Evolutionary conservation across 2,113 vertebrate genomes (phyloP), one percentile per base, ranked within the genome.

Genomic region (Synchiropus splendidus): DNA sequence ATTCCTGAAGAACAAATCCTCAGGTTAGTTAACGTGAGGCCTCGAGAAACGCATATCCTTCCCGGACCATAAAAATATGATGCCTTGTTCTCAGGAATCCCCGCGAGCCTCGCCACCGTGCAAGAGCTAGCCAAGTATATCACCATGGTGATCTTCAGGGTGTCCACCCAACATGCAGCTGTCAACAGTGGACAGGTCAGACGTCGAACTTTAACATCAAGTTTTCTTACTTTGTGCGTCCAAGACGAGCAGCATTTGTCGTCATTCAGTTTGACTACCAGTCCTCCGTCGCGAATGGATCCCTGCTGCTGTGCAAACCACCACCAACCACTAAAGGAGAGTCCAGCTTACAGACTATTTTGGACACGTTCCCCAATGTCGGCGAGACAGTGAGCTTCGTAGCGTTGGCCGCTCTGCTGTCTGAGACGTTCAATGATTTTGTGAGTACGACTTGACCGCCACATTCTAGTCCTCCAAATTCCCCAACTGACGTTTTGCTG

Each of bases 1-100:
- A 2, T 81, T 87, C 13, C 60, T 86, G 14, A 65, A 58, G 18
- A 70, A 77, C 1, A 10, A 9, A 2, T n/a, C 40, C 12, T 42
- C 40, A 42, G 18, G 40, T 42, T 14, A 10, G 3, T 41, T 10
- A 2, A 1, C 2, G 9, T 21, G 6, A 8, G 3, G 17, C n/a
- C n/a, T n/a, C n/a, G n/a, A n/a, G n/a, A n/a, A n/a, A n/a, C n/a
- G n/a, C n/a, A n/a, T n/a, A n/a, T n/a, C n/a, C n/a, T n/a, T n/a
- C n/a, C n/a, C n/a, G 5, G 9, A 16, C 6, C 18, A 39, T 10
- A 16, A 16, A 10, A 10, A 10, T 16, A 10, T 14, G 16, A 12
- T 37, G 5, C 13, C 2, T 9, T 8, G n/a, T 27, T 9, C 15
- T 9, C 40, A 42, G 73, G 57, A 33, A 53, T 67, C 12, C 65